Percentiles rank a stretch among this genome's conserved stretches.
Evolutionary conservation across 2,888 invertebrate species (phyloP).

Genomic region (Troides helena): DNA sequence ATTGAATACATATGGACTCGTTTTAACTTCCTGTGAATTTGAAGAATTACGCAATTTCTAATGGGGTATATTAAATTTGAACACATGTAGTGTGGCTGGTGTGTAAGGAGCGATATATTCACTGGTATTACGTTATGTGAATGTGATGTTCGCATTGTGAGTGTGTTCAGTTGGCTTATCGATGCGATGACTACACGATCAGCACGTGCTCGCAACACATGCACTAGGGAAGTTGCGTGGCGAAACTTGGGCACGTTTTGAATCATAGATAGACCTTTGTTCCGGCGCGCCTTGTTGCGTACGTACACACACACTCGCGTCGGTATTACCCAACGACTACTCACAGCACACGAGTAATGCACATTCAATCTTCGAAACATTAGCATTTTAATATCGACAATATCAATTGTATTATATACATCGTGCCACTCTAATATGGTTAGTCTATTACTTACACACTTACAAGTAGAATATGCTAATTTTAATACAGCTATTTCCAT

Average conservation of each 20-base stretch:
- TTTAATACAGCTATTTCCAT: slow-evolving; percentile 59
- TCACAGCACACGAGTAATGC: slow-evolving; percentile 33
- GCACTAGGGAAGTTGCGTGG: slow-evolving; percentile 38
- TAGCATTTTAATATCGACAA: slow-evolving; percentile 50
- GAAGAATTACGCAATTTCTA: slow-evolving; percentile 21
- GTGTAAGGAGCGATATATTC: slow-evolving; percentile 13
- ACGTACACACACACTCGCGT: slow-evolving; percentile 40
- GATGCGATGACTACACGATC: slow-evolving; percentile 25
- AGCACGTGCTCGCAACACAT: slow-evolving; percentile 36
- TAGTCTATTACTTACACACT: slow-evolving; percentile 49
- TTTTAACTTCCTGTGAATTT: neutral
- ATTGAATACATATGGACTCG: too few relatives aligned
- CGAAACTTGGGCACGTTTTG: slow-evolving; percentile 46
- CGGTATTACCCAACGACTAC: slow-evolving; percentile 57
- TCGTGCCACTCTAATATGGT: slow-evolving; percentile 42
- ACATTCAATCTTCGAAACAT: slow-evolving; percentile 34
- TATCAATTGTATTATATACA: slow-evolving; percentile 59
- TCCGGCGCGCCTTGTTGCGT: slow-evolving; percentile 34
- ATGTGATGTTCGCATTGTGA: slow-evolving; percentile 26
- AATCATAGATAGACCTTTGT: slow-evolving; percentile 54
- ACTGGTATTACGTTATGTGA: slow-evolving; percentile 22
- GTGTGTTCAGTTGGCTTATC: slow-evolving; percentile 25
- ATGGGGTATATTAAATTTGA: slow-evolving; percentile 9
- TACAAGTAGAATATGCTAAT: slow-evolving; percentile 64
- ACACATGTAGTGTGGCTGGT: neutral